These are phyloP conservation scores for Monopis laevigella DNA, from an alignment of 2,888 invertebrate genomes.

Conservation along the genomic window DNA sequence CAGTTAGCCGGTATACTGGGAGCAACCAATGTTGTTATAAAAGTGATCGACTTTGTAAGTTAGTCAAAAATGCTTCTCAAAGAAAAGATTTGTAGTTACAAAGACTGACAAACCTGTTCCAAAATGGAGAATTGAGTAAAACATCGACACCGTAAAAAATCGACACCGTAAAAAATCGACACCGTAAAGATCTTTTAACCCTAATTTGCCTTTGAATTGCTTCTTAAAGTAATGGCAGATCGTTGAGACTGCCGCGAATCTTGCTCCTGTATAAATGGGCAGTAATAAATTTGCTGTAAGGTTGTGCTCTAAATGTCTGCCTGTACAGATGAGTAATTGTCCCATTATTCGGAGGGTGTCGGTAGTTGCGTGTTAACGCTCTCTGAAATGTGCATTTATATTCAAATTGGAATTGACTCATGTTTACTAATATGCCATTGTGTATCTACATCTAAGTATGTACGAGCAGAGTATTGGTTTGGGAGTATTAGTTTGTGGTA, in stretches of 20 bases:
- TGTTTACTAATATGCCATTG: conserved; percentile 1
- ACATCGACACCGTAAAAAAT: background rate
- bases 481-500: no score
- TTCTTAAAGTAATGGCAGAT: conserved; percentile 36
- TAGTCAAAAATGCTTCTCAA: no score
- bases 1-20: no score
- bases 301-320: conserved; percentile 26
- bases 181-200: conserved; percentile 22
- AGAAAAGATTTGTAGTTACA: no score
- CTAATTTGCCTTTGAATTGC: conserved; percentile 33
- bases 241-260: conserved; percentile 35
- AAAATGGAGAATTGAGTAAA: no score
- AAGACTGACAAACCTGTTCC: no score
- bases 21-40: no score
- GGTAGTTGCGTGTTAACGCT: conserved; percentile 3
- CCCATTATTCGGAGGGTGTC: background rate
- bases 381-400: conserved; percentile 4
- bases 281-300: conserved; percentile 36
- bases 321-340: conserved; percentile 25
- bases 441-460: no score
- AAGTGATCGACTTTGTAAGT: no score
- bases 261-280: conserved; percentile 41
- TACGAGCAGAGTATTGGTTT: no score
- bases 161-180: conserved; percentile 1
- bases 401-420: conserved; percentile 8